Evolutionary conservation across 2,797 vertebrate species (phyloP), one percentile per base, ranked within the genome.

Genomic region (Neoniphon sammara): DNA sequence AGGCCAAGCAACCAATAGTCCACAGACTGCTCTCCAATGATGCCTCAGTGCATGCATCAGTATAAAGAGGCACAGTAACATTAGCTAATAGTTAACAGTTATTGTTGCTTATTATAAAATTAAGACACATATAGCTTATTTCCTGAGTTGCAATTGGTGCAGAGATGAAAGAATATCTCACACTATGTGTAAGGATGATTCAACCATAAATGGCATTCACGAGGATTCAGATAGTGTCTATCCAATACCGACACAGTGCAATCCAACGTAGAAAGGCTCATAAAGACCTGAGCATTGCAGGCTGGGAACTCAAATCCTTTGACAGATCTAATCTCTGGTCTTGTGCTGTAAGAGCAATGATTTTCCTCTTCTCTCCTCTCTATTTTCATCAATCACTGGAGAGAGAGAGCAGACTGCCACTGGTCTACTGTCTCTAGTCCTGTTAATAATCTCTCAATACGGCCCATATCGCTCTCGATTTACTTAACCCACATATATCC

Each of bases 401-500:
- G 55, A 55, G 60, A 15, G 53, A 23, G 66, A 23, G 64, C 31
- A 78, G 56, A 78, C 47, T 57, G 81, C 63, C 64, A 60, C 71
- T 66, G 60, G 65, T 50, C 56, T 17, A 53, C 36, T 57, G 74
- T 79, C 50, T 50, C 73, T 15, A 47, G 70, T 77, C 74, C 50
- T 56, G 60, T 87, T 81, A 70, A 60, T 80, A 83, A 82, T 76
- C 72, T 63, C 65, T 65, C 66, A 74, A 67, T 56, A 72, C 73
- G 78, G 79, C 52, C 70, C 66, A 54, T 47, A 42, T 70, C 18
- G 1, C 69, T 81, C 73, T 58, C 34, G 70, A 60, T 64, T 87
- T 59, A 72, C 55, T 85, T 75, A 81, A 76, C 69, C 73, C 66
- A 30, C 73, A 88, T 78, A 78, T 58, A 72, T 75, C 17, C 82